phyloP scores from a whole-genome alignment of 2,888 invertebrate genomes.

The Macrosoma leucophasiata region DNA sequence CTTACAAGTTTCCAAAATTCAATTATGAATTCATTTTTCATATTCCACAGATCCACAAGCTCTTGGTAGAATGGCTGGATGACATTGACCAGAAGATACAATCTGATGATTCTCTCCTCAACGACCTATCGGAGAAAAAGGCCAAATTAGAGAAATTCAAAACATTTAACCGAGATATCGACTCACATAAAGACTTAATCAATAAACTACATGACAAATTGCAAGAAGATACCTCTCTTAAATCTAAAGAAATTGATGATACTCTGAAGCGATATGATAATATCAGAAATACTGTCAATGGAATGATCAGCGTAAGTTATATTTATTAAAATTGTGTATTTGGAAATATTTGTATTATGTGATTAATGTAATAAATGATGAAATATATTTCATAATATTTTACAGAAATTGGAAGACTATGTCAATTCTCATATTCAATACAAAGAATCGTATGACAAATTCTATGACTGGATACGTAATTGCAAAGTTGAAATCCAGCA shows the following conservation, averaged over 20 bases:
- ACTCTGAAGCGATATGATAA: conserved; percentile 83
- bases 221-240: conserved; percentile 80
- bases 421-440: conserved; percentile 92
- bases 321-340: conserved; percentile 3
- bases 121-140: conserved; percentile 93
- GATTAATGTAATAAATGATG: neutral
- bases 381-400: conserved; percentile 1
- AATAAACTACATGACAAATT: conserved; percentile 85
- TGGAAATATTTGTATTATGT: conserved; percentile 7
- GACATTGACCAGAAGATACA: conserved; percentile 91
- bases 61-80: conserved; percentile 90
- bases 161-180: conserved; percentile 87
- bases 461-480: conserved; percentile 90
- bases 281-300: conserved; percentile 79
- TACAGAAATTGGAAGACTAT: conserved; percentile 84
- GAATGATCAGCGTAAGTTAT: conserved; percentile 79
- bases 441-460: conserved; percentile 86
- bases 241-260: conserved; percentile 80
- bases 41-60: conserved; percentile 76
- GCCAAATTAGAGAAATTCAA: conserved; percentile 92
- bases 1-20: too few relatives aligned
- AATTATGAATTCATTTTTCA: too few relatives aligned
- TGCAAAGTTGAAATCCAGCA: conserved; percentile 88
- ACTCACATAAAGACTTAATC: conserved; percentile 85
- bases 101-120: conserved; percentile 81